Evolutionary conservation across 2,113 vertebrate species (phyloP).

Genomic region (Leiothrix lutea): DNA sequence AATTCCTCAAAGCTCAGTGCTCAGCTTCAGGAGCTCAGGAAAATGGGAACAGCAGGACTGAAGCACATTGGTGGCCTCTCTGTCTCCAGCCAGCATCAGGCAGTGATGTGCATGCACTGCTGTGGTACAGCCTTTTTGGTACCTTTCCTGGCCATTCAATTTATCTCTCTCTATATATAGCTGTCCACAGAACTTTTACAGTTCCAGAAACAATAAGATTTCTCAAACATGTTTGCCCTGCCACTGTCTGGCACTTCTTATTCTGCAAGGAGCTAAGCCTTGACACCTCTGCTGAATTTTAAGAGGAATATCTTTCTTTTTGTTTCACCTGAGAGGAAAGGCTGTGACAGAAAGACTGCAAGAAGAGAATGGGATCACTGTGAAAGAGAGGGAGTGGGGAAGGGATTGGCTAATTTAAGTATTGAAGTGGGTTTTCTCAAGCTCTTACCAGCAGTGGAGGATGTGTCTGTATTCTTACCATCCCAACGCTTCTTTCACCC

Average conservation of each 20-base stretch:
- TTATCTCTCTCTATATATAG: not conserved
- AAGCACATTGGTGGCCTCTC: not conserved
- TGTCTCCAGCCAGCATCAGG: not conserved
- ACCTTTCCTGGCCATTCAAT: not conserved
- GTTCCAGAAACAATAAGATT: conserved; percentile 17
- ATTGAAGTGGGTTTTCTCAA: not conserved
- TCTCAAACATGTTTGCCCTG: conserved; percentile 20
- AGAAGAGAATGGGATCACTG: not conserved
- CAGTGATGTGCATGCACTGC: not conserved
- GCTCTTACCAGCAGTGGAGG: not conserved
- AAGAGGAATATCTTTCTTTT: conserved; percentile 21
- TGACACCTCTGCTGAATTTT: conserved; percentile 33
- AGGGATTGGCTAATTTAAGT: not conserved
- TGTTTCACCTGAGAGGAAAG: conserved; percentile 13
- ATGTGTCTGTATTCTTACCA: not conserved
- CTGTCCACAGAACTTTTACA: not conserved
- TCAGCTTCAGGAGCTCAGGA: not conserved
- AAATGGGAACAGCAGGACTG: not conserved
- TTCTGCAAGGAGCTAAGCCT: conserved; percentile 19
- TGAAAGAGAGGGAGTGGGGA: not conserved
- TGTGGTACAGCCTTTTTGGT: not conserved
- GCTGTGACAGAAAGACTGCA: not conserved
- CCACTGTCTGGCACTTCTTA: conserved; percentile 40
- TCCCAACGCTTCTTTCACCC: not conserved
- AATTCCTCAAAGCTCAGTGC: not conserved